Percentiles rank a stretch among this genome's conserved stretches.
These are phyloP conservation scores for Raja brachyura DNA, from an alignment of 2,113 vertebrate genomes.

Conservation along the genomic window DNA sequence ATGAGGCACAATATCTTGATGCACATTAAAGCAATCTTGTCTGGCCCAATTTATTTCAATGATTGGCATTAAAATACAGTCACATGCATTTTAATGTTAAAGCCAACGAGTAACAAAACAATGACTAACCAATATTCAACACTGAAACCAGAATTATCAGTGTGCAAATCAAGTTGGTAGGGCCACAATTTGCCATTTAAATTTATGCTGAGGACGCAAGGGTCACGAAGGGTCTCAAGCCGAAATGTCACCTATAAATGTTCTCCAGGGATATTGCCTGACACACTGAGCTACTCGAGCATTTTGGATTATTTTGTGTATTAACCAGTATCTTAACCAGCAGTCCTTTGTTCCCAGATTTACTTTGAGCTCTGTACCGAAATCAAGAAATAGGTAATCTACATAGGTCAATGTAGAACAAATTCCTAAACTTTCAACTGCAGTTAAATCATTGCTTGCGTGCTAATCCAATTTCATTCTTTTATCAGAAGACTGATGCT, in stretches of 20 bases:
- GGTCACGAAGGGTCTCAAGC: no score
- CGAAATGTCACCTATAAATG: no score
- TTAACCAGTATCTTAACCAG: no score
- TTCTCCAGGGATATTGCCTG: no score
- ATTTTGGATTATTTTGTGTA: no score
- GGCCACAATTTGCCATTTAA: not conserved
- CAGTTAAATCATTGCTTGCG: not conserved
- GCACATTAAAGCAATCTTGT: not conserved
- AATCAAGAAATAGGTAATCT: not conserved
- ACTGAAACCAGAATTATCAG: not conserved
- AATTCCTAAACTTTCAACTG: not conserved
- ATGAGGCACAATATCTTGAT: not conserved
- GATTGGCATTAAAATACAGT: not conserved
- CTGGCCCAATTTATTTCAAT: not conserved
- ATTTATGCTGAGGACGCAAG: not conserved
- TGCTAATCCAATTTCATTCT: not conserved
- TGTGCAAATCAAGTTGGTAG: not conserved
- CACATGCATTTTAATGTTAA: not conserved
- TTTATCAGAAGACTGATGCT: not conserved
- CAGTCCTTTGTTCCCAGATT: not conserved
- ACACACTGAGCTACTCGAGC: no score
- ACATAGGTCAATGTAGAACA: not conserved
- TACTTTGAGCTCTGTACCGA: not conserved
- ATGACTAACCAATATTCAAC: not conserved
- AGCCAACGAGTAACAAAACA: not conserved